These are phyloP conservation scores for Syngnathus floridae DNA, from an alignment of 2,113 vertebrate genomes.

Conservation along the genomic window DNA sequence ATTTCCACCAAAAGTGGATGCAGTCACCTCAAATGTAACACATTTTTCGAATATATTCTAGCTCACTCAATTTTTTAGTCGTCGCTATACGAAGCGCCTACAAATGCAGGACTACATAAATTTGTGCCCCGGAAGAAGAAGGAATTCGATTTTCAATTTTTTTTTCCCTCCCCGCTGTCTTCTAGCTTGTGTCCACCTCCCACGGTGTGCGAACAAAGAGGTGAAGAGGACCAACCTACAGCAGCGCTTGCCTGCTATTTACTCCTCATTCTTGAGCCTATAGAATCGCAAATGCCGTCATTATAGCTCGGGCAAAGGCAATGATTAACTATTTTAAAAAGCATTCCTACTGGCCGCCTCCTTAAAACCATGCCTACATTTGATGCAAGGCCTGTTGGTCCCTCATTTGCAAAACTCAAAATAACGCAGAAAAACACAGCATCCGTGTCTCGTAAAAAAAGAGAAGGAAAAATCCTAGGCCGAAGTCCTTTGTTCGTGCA, in stretches of 20 bases:
- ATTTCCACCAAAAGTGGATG: background rate
- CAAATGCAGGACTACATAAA: slow-evolving; percentile 22
- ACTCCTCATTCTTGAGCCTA: slow-evolving; percentile 36
- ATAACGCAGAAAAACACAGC: slow-evolving; percentile 14
- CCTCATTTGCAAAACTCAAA: slow-evolving; percentile 19
- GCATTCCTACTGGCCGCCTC: slow-evolving; percentile 14
- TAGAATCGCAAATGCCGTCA: slow-evolving; percentile 47
- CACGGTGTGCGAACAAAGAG: slow-evolving; percentile 78
- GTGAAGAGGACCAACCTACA: slow-evolving; percentile 50
- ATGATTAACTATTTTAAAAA: slow-evolving; percentile 39
- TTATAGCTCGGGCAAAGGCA: slow-evolving; percentile 24
- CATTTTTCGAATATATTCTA: background rate
- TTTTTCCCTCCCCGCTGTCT: slow-evolving; percentile 19
- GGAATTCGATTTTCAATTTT: slow-evolving; percentile 61
- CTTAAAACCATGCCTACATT: slow-evolving; percentile 36
- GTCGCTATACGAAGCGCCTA: too few species aligned
- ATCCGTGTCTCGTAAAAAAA: slow-evolving; percentile 20
- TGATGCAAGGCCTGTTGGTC: slow-evolving; percentile 10
- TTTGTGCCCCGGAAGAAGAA: slow-evolving; percentile 70
- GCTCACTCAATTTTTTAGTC: background rate
- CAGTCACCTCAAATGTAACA: background rate
- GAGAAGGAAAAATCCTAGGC: slow-evolving; percentile 45
- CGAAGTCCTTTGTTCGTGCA: slow-evolving; percentile 55
- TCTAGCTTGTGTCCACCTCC: slow-evolving; percentile 55
- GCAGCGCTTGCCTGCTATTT: slow-evolving; percentile 33